phyloP scores from a whole-genome alignment of 2,113 vertebrate species.

The Sorex araneus region DNA sequence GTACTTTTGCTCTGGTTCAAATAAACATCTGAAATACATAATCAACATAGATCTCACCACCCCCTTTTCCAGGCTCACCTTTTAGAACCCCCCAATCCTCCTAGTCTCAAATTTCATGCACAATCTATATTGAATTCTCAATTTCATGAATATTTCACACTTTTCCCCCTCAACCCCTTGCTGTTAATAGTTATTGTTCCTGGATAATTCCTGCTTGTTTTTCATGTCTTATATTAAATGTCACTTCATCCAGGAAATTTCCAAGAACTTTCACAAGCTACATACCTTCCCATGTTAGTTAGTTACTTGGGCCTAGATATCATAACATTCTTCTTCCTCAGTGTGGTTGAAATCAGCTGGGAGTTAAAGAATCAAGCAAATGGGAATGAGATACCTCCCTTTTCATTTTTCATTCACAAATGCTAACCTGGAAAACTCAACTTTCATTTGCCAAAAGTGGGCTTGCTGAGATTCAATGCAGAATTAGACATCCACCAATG shows the following conservation, averaged over 20 bases:
- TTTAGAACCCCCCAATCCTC: neutral
- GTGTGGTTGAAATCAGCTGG: neutral
- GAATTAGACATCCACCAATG: neutral
- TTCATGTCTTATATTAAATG: neutral
- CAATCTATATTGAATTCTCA: neutral
- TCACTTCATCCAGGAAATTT: conserved; percentile 34
- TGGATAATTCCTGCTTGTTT: conserved; percentile 15
- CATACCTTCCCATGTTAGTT: neutral
- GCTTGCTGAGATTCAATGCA: neutral
- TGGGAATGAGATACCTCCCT: conserved; percentile 5
- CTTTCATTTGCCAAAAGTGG: neutral
- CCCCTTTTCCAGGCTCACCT: neutral
- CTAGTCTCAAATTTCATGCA: neutral
- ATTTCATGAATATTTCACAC: neutral
- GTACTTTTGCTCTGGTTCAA: neutral
- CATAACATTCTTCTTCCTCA: neutral
- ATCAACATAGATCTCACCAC: neutral
- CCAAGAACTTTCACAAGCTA: neutral
- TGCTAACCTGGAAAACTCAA: neutral
- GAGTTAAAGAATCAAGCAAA: neutral
- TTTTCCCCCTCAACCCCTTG: neutral
- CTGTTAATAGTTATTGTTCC: too few relatives aligned
- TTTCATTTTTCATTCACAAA: neutral
- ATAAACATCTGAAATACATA: neutral
- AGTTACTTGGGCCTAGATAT: neutral